Conservation (phyloP, 2,888 invertebrate species). For the Encarsia formosa region DNA sequence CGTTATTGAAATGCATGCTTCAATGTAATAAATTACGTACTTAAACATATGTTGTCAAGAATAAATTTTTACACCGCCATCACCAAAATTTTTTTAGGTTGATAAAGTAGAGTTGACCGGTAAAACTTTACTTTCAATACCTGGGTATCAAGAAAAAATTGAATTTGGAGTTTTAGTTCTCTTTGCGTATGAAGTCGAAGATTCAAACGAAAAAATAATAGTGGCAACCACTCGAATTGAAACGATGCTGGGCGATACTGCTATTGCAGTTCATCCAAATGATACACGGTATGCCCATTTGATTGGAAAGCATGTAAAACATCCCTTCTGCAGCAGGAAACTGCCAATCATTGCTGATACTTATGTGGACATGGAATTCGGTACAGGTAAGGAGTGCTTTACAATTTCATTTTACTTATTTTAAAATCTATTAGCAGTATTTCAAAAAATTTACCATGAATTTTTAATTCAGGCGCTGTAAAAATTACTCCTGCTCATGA, state of each 20-base stretch:
- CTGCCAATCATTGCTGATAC: constrained; percentile 88
- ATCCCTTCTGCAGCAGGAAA: constrained; percentile 81
- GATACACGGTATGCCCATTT: constrained; percentile 80
- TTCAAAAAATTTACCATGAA: neutral
- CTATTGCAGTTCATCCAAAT: constrained; percentile 95
- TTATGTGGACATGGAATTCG: constrained; percentile 92
- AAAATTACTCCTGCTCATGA: constrained; percentile 99
- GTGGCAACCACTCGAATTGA: constrained; percentile 98
- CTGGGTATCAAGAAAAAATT: constrained; percentile 84
- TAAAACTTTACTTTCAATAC: constrained; percentile 79
- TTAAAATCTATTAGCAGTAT: too few species aligned
- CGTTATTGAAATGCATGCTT: too few species aligned
- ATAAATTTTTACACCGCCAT: neutral
- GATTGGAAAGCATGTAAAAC: constrained; percentile 76
- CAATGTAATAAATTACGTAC: neutral
- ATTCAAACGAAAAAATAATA: constrained; percentile 72
- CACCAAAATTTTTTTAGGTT: constrained; percentile 53
- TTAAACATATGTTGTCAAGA: neutral
- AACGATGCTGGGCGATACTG: constrained; percentile 97
- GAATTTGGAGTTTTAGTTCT: constrained; percentile 90
- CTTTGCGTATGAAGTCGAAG: constrained; percentile 85
- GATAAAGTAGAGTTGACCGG: constrained; percentile 90
- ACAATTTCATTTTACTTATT: too few species aligned
- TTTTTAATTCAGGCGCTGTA: constrained; percentile 71
- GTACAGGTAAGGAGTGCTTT: constrained; percentile 68